A percentile compares a stretch with the other conserved stretches of the same genome.
Evolutionary conservation across 2,888 invertebrate species (phyloP).

Genomic region (Hirtodrosophila cameraria): DNA sequence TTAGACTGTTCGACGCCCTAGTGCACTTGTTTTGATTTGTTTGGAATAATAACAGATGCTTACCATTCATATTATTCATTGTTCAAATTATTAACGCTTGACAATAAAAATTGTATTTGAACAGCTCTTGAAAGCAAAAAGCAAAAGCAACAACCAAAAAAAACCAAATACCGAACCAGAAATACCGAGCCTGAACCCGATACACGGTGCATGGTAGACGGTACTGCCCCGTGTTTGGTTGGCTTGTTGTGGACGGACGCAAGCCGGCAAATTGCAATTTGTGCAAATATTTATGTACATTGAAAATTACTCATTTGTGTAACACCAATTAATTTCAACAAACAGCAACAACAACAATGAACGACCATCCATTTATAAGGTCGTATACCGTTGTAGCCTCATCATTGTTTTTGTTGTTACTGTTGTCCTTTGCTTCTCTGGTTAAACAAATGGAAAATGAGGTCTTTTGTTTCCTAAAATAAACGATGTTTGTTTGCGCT

Average conservation of each 20-base stretch:
- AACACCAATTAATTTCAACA: constrained; percentile 81
- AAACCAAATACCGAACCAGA: constrained; percentile 2
- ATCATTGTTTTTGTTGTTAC: constrained; percentile 36
- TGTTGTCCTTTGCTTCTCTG: constrained; percentile 47
- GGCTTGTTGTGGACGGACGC: constrained; percentile 37
- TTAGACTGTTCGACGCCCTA: constrained; percentile 52
- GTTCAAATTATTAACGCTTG: constrained; percentile 83
- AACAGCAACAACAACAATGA: constrained; percentile 57
- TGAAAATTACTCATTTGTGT: constrained; percentile 81
- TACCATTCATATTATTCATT: constrained; percentile 82
- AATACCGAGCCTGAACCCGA: background rate
- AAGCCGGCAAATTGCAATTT: constrained; percentile 77
- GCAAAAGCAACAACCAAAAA: too few relatives aligned
- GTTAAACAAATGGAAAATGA: constrained; percentile 76
- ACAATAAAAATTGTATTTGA: constrained; percentile 80
- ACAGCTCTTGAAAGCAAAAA: constrained; percentile 66
- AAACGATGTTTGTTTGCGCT: constrained; percentile 74
- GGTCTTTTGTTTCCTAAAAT: constrained; percentile 79
- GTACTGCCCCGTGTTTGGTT: background rate
- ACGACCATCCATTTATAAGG: constrained; percentile 62
- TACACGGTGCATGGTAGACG: background rate
- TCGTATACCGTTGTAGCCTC: constrained; percentile 2
- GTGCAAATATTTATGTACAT: constrained; percentile 82
- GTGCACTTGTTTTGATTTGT: constrained; percentile 83
- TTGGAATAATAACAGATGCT: constrained; percentile 83